Evolutionary conservation across 2,113 vertebrate species (phyloP), one percentile per base, ranked within the genome.

Genomic region (Ranitomeya imitator): DNA sequence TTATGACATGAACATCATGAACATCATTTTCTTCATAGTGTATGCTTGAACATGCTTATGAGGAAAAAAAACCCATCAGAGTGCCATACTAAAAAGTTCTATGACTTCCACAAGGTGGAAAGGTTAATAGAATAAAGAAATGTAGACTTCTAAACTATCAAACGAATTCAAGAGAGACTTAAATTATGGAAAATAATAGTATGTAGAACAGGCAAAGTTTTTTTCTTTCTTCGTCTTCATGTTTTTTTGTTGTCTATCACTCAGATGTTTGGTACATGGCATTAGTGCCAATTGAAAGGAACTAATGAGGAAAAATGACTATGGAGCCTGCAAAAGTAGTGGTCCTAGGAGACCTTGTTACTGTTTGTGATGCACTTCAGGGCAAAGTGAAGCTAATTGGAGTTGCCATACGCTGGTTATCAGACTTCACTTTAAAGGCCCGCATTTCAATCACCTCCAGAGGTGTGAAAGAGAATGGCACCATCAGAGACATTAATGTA

Each of bases 271-370:
- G 90, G 92, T 94, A 94, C 91, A 90, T 89, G 73, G 85, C 90
- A 94, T 94, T 94, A 95, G 91, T 94, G 94, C 94, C 93, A 96
- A 97, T 90, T 86, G 88, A 93, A 93, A 92, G 90, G 91, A 93
- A 92, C 90, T 95, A 94, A 95, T 92, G 93, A 96, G 94, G 93
- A 96, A 95, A 96, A 93, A 94, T 93, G 95, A 95, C 93, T 93
- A 91, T 81, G 85, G 12, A 90, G 91, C 92, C 93, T 93, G 93
- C 83, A 89, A 92, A 79, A 87, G 91, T 91, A 94, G 93, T 91
- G 92, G 92, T 95, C 96, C 95, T 94, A 81, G 51, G 96, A 97
- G 97, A 96, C 94, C 95, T 96, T 95, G 94, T 97, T 97, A 98
- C 94, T 92, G 93, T 91, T 93, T 92, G 92, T 93, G 94, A 95